phyloP scores from a whole-genome alignment of 1,140 invertebrate genomes.

The Drosophila kepulauana region DNA sequence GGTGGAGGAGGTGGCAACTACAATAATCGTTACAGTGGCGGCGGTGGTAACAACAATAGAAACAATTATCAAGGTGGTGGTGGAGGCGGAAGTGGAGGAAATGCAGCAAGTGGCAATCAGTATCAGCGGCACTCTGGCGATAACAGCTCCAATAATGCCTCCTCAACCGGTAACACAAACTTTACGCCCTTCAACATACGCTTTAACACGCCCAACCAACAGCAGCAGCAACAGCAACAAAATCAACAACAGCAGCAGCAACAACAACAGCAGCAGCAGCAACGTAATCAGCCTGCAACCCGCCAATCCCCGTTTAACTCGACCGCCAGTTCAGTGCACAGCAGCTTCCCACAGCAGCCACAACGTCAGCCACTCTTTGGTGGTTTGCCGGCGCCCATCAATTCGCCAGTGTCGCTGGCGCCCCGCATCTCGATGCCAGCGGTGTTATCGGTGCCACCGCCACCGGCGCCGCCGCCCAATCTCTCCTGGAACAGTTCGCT shows the following conservation, averaged over 20 bases:
- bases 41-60: conserved; percentile 71
- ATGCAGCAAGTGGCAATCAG: conserved; percentile 26
- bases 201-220: conserved; percentile 68
- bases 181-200: conserved; percentile 76
- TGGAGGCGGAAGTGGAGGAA: conserved; percentile 62
- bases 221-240: conserved; percentile 85
- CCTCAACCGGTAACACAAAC: conserved; percentile 17
- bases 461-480: conserved; percentile 71
- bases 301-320: conserved; percentile 5
- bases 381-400: conserved; percentile 45
- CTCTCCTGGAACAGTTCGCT: conserved; percentile 67
- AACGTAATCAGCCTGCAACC: conserved; percentile 40
- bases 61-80: conserved; percentile 80
- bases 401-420: conserved; percentile 13
- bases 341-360: conserved; percentile 49
- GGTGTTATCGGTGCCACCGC: conserved; percentile 67
- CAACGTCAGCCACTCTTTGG: conserved; percentile 52
- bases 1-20: conserved; percentile 79
- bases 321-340: conserved; percentile 2
- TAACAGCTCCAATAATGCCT: conserved; percentile 5
- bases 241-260: conserved; percentile 69
- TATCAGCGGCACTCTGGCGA: conserved; percentile 57
- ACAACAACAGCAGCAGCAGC: conserved; percentile 81
- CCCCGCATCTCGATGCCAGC: conserved; percentile 52
- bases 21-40: conserved; percentile 84